Evolutionary conservation across 2,113 vertebrate species (phyloP).

Genomic region (Xiphophorus couchianus): DNA sequence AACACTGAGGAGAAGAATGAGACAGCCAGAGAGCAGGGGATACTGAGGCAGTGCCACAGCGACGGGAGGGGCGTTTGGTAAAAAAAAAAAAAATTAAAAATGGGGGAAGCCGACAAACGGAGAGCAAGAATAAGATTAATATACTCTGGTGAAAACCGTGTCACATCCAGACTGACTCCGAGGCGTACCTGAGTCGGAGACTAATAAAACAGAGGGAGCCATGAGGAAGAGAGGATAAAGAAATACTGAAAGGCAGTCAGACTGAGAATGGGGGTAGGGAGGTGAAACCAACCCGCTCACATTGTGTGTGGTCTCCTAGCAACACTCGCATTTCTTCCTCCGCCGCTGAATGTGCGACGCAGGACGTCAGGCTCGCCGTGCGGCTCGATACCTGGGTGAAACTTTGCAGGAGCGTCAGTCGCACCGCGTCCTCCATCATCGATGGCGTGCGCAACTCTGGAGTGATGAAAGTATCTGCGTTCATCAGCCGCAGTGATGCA

Average conservation of each 20-base stretch:
- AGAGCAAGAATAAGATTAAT: constrained; percentile 44
- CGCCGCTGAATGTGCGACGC: constrained; percentile 72
- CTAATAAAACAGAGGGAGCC: constrained; percentile 60
- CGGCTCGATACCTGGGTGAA: constrained; percentile 39
- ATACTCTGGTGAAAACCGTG: constrained; percentile 36
- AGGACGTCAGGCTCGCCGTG: constrained; percentile 60
- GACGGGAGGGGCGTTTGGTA: constrained; percentile 24
- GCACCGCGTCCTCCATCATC: constrained; percentile 19
- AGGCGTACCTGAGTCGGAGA: constrained; percentile 22
- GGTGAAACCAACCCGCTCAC: constrained; percentile 79
- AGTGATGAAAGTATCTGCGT: constrained; percentile 28
- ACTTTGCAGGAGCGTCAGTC: constrained; percentile 33
- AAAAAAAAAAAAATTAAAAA: constrained; percentile 22
- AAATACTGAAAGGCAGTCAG: constrained; percentile 65
- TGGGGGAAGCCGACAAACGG: constrained; percentile 40
- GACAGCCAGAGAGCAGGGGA: constrained; percentile 42
- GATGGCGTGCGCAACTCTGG: constrained; percentile 1
- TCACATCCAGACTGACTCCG: constrained; percentile 16
- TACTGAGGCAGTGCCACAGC: constrained; percentile 32
- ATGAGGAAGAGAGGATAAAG: constrained; percentile 45
- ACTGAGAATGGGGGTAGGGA: constrained; percentile 76
- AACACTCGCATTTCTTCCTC: constrained; percentile 78
- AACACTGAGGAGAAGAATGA: constrained; percentile 35
- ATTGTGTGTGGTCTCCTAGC: constrained; percentile 84
- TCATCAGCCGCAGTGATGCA: constrained; percentile 7